These are phyloP conservation scores for Pangasius sanitwongsei DNA, from an alignment of 2,797 vertebrate species.

Conservation along the genomic window DNA sequence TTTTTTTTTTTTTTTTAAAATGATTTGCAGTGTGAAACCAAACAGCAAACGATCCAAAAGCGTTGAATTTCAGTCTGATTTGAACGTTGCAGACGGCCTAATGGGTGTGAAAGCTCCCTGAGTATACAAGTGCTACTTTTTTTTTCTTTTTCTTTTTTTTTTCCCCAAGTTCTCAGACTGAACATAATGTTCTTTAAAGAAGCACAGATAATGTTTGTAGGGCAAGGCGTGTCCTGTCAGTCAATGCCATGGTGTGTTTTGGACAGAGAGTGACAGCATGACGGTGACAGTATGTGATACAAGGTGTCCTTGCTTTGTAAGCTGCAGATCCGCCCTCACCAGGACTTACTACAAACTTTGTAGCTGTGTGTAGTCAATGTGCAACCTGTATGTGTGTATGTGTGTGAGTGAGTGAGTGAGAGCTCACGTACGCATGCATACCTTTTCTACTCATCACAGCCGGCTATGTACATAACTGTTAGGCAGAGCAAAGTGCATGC, in stretches of 20 bases:
- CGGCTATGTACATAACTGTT: neutral
- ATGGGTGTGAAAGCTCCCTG: neutral
- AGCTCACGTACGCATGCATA: too few species aligned
- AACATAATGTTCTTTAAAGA: neutral
- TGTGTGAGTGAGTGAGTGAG: neutral
- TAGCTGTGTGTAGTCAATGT: neutral
- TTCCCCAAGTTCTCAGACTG: neutral
- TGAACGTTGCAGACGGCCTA: neutral
- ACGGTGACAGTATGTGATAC: neutral
- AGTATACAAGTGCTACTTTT: neutral
- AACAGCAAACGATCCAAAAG: neutral
- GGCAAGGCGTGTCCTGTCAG: neutral
- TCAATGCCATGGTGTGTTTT: neutral
- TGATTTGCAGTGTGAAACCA: neutral
- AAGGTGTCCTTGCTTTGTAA: neutral
- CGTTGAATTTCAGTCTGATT: neutral
- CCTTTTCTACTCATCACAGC: neutral
- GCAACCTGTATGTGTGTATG: neutral
- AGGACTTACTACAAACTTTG: too few species aligned
- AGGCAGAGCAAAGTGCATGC: constrained; percentile 9
- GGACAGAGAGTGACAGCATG: neutral
- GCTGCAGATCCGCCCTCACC: neutral
- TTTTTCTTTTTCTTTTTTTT: neutral
- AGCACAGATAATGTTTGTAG: neutral
- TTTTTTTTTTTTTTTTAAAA: neutral